phyloP scores from a whole-genome alignment of 2,113 vertebrate genomes.

The Indri indri region DNA sequence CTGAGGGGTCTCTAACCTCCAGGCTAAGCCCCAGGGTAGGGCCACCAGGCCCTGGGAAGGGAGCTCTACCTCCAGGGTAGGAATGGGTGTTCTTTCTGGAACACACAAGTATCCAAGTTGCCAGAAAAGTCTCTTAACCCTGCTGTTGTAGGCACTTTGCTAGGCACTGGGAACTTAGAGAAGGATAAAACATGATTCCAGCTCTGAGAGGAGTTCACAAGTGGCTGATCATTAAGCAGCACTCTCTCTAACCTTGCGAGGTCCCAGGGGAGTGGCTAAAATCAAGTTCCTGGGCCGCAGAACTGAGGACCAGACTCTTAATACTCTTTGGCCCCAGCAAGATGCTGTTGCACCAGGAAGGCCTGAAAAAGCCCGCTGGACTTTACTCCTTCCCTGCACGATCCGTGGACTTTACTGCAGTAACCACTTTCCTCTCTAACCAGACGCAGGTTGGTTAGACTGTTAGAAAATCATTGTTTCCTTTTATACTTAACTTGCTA shows the following conservation, averaged over 20 bases:
- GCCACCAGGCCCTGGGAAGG: not conserved
- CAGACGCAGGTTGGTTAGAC: not conserved
- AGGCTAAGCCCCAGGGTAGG: not conserved
- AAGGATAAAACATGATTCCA: not conserved
- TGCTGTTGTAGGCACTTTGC: not conserved
- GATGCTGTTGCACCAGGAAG: not conserved
- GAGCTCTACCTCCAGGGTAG: not conserved
- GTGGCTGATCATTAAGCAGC: not conserved
- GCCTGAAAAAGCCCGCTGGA: not conserved
- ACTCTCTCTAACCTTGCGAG: not conserved
- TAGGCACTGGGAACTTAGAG: not conserved
- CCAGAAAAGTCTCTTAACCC: not conserved
- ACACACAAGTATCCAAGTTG: not conserved
- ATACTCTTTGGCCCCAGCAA: not conserved
- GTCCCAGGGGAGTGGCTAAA: not conserved
- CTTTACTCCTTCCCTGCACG: not conserved
- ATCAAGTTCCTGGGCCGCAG: not conserved
- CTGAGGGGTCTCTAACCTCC: not conserved
- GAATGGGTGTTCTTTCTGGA: not conserved
- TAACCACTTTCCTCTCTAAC: not conserved
- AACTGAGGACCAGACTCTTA: not conserved
- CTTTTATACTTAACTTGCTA: constrained; percentile 23
- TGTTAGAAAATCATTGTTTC: not conserved
- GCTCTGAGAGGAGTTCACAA: not conserved
- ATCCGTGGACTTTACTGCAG: not conserved